Evolutionary conservation across 1,140 invertebrate species (phyloP), one percentile per base, ranked within the genome.

Genomic region (Danaus melanippus): DNA sequence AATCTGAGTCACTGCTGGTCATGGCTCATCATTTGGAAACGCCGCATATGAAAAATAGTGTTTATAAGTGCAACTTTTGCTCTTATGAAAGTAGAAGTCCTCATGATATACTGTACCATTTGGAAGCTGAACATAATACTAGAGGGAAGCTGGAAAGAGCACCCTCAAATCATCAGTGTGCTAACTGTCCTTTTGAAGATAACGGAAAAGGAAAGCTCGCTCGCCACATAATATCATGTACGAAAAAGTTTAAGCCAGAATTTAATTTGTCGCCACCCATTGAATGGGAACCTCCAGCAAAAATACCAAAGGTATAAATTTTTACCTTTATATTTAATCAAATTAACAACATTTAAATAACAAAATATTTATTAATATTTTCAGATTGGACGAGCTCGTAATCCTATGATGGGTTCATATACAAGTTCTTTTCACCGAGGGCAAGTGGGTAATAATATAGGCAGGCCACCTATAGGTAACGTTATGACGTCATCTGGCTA

Each of bases 111-210:
- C 87, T 97, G 6, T 95, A 92, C 73, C 97, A 99, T 69, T 96
- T 97, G 94, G 93, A 97, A 71, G 92, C 92, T 0, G 91, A 95
- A 68, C 97, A 99, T 79, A 93, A 93, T 64, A 92, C 94, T 9
- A 89, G 92, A 53, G 95, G 94, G 9, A 90, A 93, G 58, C 84
- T 98, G 42, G 95, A 97, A 66, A 90, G 94, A 53, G 95, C 95
- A 8, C 92, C 94, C 40, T 92, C 94, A 0, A 95, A 94, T 76
- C 96, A 97, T 84, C 95, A 97, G 69, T 98, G 97, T 82, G 92
- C 95, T 0, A 95, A 96, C 72, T 98, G 97, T 89, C 93, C 95
- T 1, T 98, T 97, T 74, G 97, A 98, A 79, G 95, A 97, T 69
- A 97, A 96, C 75, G 94, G 95, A 54, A 98, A 97, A 83, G 93